Conservation (phyloP, 2,113 vertebrate genomes). For the Ahaetulla prasina region DNA sequence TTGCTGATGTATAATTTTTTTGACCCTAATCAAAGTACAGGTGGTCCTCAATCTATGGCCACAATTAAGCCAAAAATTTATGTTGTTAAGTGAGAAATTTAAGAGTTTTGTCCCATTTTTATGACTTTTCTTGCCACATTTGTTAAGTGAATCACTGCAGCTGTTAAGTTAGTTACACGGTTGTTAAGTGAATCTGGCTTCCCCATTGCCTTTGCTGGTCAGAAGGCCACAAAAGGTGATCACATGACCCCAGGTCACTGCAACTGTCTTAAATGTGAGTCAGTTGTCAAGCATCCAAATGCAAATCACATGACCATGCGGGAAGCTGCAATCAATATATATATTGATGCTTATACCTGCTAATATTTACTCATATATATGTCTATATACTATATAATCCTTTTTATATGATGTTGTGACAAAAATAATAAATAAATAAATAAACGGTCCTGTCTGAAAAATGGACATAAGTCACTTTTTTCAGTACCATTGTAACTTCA, state of each 20-base stretch:
- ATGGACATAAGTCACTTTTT: not conserved
- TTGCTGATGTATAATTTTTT: not conserved
- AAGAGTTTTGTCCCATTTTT: not conserved
- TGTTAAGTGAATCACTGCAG: not conserved
- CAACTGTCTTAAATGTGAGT: not conserved
- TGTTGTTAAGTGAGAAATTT: not conserved
- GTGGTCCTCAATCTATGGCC: not conserved
- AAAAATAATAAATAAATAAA: too few relatives aligned
- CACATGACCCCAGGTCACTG: not conserved
- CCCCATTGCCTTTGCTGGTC: not conserved
- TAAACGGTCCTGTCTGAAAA: not conserved
- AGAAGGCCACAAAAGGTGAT: not conserved
- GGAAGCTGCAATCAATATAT: too few relatives aligned
- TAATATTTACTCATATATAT: too few relatives aligned
- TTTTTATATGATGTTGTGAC: too few relatives aligned
- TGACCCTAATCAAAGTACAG: not conserved
- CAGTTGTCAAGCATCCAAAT: not conserved
- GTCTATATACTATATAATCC: too few relatives aligned
- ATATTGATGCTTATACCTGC: too few relatives aligned
- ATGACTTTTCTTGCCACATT: not conserved
- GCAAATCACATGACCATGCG: not conserved
- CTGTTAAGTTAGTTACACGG: not conserved
- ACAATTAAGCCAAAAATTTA: not conserved
- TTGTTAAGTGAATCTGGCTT: not conserved
- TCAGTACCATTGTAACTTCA: not conserved